Conservation (phyloP, 2,888 invertebrate genomes). For the Andrena haemorrhoa region DNA sequence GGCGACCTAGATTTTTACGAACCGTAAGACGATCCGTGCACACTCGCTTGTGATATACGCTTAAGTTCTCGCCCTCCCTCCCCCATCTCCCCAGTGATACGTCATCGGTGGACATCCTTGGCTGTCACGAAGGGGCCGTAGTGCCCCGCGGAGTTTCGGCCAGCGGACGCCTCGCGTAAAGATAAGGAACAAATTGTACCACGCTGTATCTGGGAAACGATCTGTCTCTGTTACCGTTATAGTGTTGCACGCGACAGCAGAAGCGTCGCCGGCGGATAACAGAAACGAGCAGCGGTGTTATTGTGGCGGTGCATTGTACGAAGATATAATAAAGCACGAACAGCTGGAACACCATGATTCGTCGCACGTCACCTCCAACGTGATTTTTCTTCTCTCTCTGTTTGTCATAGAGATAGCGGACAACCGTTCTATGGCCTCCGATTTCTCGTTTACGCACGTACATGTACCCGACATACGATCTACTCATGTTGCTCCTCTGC, state of each 20-base stretch:
- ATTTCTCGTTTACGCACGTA: constrained; percentile 41
- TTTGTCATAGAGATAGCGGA: constrained; percentile 67
- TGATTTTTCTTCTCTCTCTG: constrained; percentile 69
- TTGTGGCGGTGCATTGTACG: constrained; percentile 75
- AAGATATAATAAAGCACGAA: constrained; percentile 81
- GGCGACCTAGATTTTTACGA: constrained; percentile 41
- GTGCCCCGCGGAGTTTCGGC: background rate
- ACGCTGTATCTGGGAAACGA: constrained; percentile 44
- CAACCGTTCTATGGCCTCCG: constrained; percentile 30
- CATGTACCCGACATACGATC: constrained; percentile 36
- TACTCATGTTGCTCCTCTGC: constrained; percentile 38
- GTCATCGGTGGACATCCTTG: constrained; percentile 18
- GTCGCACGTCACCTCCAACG: constrained; percentile 76
- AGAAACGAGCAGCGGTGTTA: constrained; percentile 56
- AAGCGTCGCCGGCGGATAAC: constrained; percentile 53
- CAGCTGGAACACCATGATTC: constrained; percentile 77
- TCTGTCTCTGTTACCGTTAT: constrained; percentile 45
- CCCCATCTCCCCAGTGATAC: constrained; percentile 12
- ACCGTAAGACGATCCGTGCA: constrained; percentile 19
- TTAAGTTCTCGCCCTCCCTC: constrained; percentile 18
- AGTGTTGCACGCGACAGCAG: constrained; percentile 55
- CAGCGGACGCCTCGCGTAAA: constrained; percentile 25
- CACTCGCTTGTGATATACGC: constrained; percentile 33
- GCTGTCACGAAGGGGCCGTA: background rate
- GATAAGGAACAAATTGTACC: constrained; percentile 55